Base-by-base conservation (phyloP, 2,888 invertebrate genomes). In the Gastrophysa polygoni region DNA sequence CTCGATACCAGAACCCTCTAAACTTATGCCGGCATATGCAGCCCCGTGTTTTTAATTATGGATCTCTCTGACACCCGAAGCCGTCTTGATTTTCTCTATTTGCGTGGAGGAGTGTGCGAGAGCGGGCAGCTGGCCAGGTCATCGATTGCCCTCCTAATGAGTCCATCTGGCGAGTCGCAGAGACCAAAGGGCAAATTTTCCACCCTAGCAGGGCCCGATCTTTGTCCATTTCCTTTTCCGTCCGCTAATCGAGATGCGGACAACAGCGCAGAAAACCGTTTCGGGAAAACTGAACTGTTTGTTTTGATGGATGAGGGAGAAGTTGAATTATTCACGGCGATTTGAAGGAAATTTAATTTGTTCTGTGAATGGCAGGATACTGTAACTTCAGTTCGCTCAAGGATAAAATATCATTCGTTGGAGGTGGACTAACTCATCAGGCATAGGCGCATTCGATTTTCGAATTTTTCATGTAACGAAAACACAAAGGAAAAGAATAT, bases 121-220 rank as follows among this genome's bases (percentile, higher is more conserved):
- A 75, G 61, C 68, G 67, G 71, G 72, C 78, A 78, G 76, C 77
- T 78, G 78, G 78, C 73, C 78, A 73, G 67, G 70, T 72, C 77
- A 75, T 77, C 76, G 77, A 77, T 77, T 77, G 74, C 72, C 68
- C 69, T 71, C 70, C 71, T 77, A 75, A 78, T 76, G 77, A 76
- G 77, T 77, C 77, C 78, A 78, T 78, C 78, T 78, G 78, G 77
- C 77, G 71, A 69, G 77, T 73, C 75, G 71, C 68, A 73, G 72
- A 74, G 73, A 75, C 75, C 76, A 77, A 76, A 77, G 77, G 77
- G 76, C 78, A 70, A 66, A 72, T 69, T 49, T 66, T 59, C 66
- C 64, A 63, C 68, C 72, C 72, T 70, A 4, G 38, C 10, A 5
- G 7, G 4, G 32, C 8, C 32, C 14, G 38, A 38, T 38, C 38